Percentiles rank a stretch among this genome's conserved stretches.
Conservation (phyloP, 1,140 invertebrate genomes). For the Acromyrmex charruanus region DNA sequence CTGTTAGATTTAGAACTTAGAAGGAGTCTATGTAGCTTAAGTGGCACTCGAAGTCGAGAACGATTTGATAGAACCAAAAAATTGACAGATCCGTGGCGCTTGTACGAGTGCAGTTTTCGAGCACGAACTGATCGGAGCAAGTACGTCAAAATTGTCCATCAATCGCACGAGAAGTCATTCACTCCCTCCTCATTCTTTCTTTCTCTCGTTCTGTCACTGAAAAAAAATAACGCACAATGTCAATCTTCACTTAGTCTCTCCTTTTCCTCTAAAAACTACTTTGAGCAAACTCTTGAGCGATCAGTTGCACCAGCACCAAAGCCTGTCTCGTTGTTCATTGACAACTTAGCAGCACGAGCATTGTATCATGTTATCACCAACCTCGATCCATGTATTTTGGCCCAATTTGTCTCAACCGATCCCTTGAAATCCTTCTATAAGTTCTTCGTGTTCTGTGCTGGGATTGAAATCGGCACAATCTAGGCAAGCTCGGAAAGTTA, state of each 20-base stretch:
- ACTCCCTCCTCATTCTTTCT: constrained; percentile 64
- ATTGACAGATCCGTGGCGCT: constrained; percentile 22
- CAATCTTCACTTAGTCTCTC: not conserved
- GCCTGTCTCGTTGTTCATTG: constrained; percentile 66
- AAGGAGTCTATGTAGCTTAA: constrained; percentile 75
- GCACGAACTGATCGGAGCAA: constrained; percentile 54
- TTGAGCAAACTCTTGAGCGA: constrained; percentile 49
- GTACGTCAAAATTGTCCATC: constrained; percentile 54
- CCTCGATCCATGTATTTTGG: not conserved
- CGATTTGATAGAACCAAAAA: constrained; percentile 1
- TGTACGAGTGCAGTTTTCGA: constrained; percentile 16
- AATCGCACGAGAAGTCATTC: constrained; percentile 64
- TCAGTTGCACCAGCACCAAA: constrained; percentile 68
- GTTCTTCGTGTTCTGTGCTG: constrained; percentile 11
- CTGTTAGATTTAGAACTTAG: constrained; percentile 80
- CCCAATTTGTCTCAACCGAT: constrained; percentile 2
- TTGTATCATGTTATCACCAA: constrained; percentile 36
- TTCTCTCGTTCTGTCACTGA: constrained; percentile 64
- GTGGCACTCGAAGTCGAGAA: constrained; percentile 67
- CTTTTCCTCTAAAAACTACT: not conserved
- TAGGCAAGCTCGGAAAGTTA: not conserved
- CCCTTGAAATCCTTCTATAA: constrained; percentile 25
- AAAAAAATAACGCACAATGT: constrained; percentile 33
- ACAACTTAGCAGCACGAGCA: constrained; percentile 63
- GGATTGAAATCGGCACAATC: not conserved